Evolutionary conservation across 2,113 vertebrate species (phyloP).

Genomic region (Dendrocopos noguchii): DNA sequence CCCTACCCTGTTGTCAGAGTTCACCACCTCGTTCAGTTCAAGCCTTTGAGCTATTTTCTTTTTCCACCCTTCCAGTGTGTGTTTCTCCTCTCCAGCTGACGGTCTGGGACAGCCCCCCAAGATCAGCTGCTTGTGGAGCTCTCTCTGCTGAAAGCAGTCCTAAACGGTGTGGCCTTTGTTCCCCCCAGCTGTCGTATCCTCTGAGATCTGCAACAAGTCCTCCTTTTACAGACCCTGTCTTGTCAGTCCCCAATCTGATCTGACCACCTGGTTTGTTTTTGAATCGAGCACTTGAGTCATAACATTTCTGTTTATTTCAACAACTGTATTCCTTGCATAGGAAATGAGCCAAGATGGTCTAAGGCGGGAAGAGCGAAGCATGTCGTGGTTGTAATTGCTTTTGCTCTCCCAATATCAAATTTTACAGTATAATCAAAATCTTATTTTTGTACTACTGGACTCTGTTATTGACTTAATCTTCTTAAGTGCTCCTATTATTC

Average conservation of each 20-base stretch:
- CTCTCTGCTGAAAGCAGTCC: neutral
- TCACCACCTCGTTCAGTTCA: neutral
- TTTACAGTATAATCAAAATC: conserved; percentile 72
- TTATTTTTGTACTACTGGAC: conserved; percentile 72
- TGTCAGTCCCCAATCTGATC: conserved; percentile 69
- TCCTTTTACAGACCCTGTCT: conserved; percentile 26
- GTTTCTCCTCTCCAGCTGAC: conserved; percentile 14
- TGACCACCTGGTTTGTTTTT: conserved; percentile 76
- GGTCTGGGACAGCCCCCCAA: neutral
- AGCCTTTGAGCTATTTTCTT: neutral
- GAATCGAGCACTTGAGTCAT: conserved; percentile 67
- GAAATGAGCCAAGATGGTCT: conserved; percentile 78
- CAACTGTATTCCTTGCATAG: conserved; percentile 73
- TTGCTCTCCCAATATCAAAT: conserved; percentile 65
- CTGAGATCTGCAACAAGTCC: conserved; percentile 56
- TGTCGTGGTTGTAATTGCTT: conserved; percentile 72
- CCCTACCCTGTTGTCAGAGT: neutral
- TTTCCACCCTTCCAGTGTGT: neutral
- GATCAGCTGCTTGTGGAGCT: conserved; percentile 22
- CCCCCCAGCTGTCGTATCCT: conserved; percentile 55
- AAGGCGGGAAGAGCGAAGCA: conserved; percentile 67
- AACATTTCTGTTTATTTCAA: conserved; percentile 77
- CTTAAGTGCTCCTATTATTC: conserved; percentile 79
- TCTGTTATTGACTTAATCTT: conserved; percentile 76
- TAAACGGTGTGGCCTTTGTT: conserved; percentile 34